Evolutionary conservation across 2,888 invertebrate genomes (phyloP), one percentile per base, ranked within the genome.

Genomic region (Bombylius discolor): DNA sequence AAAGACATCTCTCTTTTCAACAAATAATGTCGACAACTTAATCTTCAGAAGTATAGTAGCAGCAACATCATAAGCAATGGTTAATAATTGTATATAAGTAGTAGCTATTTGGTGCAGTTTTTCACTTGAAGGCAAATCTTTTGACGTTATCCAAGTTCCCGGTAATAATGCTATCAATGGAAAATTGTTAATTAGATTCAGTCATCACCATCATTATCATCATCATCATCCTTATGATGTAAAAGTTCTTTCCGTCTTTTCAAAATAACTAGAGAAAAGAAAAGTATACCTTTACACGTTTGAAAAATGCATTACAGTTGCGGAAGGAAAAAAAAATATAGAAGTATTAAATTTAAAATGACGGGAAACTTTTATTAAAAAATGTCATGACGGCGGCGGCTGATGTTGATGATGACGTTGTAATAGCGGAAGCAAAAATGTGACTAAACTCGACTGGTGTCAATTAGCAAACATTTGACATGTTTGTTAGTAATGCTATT

Each of bases 181-280:
- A 72, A 71, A 72, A 72, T 70, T 73, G 71, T 72, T 72, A 73
- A 72, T 72, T 70, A 73, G 71, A 71, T 71, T 71, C 68, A 67
- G 68, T 69, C 67, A 67, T 64, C 62, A 64, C 66, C 63, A 63
- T 13, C 53, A 36, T 36, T 39, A 11, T 36, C 13, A 32, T 39
- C 13, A 39, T 44, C 36, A 44, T 23, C 58, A 57, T 51, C 58
- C 50, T 47, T 52, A 52, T 34, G 49, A 34, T 51, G 48, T 39
- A 61, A 62, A 64, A 65, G 66, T 61, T 62, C 60, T 56, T 51
- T 47, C 52, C 55, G 47, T 56, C 47, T 39, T 48, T 23, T 56
- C 39, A 11, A 23, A 36, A 51, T 61, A 59, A 58, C 49, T 53
- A 47, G 56, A n/a, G 49, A 31, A 33, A 32, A 49, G 23, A 23